Evolutionary conservation across 2,797 vertebrate species (phyloP), one percentile per base, ranked within the genome.

Genomic region (Tragelaphus eurycerus): DNA sequence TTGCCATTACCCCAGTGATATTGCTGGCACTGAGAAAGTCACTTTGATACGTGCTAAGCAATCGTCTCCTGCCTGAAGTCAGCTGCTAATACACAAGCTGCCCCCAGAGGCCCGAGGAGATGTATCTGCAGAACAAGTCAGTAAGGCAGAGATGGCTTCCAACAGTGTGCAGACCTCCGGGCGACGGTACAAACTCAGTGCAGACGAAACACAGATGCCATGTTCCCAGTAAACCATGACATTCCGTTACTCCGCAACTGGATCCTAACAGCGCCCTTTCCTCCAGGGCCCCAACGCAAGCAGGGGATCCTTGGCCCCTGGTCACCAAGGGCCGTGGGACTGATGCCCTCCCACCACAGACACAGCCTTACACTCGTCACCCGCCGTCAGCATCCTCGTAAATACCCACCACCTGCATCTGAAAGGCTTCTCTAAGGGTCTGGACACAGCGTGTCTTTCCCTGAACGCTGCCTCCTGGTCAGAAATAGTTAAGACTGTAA

Each of bases 211-310:
- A 2, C 31, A 13, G 8, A 7, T 7, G 8, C 13, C 14, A 0
- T 11, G 8, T 15, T 84, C 15, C n/a, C 43, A 13, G 8, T 15
- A 19, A 52, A 57, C 64, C 7, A 6, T 0, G 1, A 5, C 21
- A 1, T 1, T 3, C 23, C 3, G 1, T 23, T 7, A 11, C 34
- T n/a, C 4, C 5, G 0, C 1, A 6, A 11, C 9, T 9, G 21
- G 50, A 9, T 31, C 10, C 3, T 2, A 12, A 6, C 2, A 9
- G 25, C 7, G 1, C 62, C 60, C 10, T 48, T 34, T 38, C n/a
- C 9, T 19, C 15, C 50, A 11, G 1, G 12, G 2, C 9, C 67
- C 6, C 4, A 23, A 0, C 0, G 14, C 46, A 17, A 21, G 10
- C 34, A 55, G 43, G 6, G 11, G 15, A 14, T 17, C 43, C 13